These are phyloP conservation scores for Azorinus chamasolen DNA, from an alignment of 2,888 invertebrate species.

Conservation along the genomic window DNA sequence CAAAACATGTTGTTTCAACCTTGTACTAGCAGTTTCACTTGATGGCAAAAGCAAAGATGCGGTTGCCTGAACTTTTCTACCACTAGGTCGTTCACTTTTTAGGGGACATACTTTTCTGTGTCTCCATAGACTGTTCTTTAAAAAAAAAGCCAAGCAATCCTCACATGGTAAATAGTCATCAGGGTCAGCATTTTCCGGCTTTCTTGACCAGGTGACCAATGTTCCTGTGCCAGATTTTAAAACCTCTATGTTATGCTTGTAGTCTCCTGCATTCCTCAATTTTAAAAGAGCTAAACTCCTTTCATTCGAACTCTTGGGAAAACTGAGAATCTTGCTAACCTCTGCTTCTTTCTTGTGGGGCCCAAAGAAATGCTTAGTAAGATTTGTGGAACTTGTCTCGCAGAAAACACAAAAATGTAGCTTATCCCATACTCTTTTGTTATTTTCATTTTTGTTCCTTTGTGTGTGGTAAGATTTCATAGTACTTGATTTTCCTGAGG, in stretches of 20 bases:
- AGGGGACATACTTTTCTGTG: slow-evolving; percentile 38
- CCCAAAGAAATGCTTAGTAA: slow-evolving; percentile 38
- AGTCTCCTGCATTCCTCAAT: slow-evolving; percentile 47
- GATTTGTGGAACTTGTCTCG: slow-evolving; percentile 22
- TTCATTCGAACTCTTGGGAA: slow-evolving; percentile 26
- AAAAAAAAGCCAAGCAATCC: slow-evolving; percentile 46
- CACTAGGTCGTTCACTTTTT: slow-evolving; percentile 5
- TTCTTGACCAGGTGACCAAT: slow-evolving; percentile 29
- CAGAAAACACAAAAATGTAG: slow-evolving; percentile 35
- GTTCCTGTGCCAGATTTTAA: slow-evolving; percentile 31
- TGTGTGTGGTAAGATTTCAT: no score
- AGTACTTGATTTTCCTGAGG: no score
- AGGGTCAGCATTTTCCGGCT: neutral
- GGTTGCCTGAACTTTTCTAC: slow-evolving; percentile 32
- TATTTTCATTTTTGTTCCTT: no score
- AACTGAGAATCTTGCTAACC: slow-evolving; percentile 18
- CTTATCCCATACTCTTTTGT: slow-evolving; percentile 42
- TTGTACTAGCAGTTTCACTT: slow-evolving; percentile 16
- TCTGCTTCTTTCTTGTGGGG: slow-evolving; percentile 30
- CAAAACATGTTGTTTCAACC: slow-evolving; percentile 29
- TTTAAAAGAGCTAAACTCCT: slow-evolving; percentile 23
- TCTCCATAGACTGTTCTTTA: slow-evolving; percentile 38
- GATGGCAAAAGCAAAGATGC: slow-evolving; percentile 33
- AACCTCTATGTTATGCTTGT: slow-evolving; percentile 44
- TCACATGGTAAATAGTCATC: slow-evolving; percentile 42